Percentiles rank a stretch among this genome's conserved stretches.
phyloP scores from a whole-genome alignment of 2,113 vertebrate species.

The Rissa tridactyla region DNA sequence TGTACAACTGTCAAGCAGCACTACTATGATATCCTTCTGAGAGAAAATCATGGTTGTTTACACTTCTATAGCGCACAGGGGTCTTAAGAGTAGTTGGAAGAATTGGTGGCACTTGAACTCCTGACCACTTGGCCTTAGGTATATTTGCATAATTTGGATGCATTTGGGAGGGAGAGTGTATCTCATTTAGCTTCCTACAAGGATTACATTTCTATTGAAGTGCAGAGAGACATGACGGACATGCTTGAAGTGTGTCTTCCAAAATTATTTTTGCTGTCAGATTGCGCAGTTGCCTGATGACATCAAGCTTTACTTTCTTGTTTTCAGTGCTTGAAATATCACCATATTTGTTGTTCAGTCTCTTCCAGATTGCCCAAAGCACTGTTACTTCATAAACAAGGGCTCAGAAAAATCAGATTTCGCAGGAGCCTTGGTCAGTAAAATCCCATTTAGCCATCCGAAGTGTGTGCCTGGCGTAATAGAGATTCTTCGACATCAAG shows the following conservation, averaged over 20 bases:
- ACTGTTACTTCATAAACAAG: slow-evolving; percentile 73
- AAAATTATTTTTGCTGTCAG: background rate
- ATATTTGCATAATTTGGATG: background rate
- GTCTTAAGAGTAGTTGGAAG: background rate
- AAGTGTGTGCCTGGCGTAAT: slow-evolving; percentile 76
- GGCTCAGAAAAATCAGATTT: slow-evolving; percentile 31
- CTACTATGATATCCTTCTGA: background rate
- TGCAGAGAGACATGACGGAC: background rate
- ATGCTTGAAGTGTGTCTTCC: background rate
- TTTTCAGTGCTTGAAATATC: background rate
- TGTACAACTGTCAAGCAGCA: background rate
- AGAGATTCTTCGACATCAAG: slow-evolving; percentile 81
- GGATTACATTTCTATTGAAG: background rate
- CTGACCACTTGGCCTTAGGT: background rate
- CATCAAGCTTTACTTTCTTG: background rate
- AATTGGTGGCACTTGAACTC: background rate
- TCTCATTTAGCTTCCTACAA: background rate
- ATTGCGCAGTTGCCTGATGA: background rate
- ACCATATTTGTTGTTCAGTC: slow-evolving; percentile 52
- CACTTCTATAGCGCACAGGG: background rate
- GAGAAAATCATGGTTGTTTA: background rate
- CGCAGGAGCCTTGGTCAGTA: slow-evolving; percentile 66
- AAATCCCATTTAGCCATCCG: slow-evolving; percentile 80
- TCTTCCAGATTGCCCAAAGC: slow-evolving; percentile 72
- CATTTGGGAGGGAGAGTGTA: background rate